Evolutionary conservation across 1,140 invertebrate species (phyloP).

Genomic region (Agrypnia vestita): DNA sequence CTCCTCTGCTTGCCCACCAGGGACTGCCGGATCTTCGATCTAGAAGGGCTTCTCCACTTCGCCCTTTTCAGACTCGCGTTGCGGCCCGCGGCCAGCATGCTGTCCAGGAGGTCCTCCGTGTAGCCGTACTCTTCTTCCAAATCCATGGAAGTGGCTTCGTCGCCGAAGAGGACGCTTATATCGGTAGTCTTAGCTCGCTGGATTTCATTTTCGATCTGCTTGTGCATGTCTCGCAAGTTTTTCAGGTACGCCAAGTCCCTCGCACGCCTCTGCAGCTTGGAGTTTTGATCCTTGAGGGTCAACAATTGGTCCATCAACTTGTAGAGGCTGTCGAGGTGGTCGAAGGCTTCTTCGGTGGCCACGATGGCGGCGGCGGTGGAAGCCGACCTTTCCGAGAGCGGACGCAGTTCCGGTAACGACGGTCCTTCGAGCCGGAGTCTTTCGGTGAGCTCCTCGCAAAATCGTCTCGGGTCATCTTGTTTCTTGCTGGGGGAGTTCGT

Average conservation of each 20-base stretch:
- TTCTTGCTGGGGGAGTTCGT: slow-evolving; percentile 8
- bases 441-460: slow-evolving; percentile 51
- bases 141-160: slow-evolving; percentile 70
- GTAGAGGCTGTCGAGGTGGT: slow-evolving; percentile 85
- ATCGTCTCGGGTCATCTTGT: slow-evolving; percentile 42
- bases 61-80: slow-evolving; percentile 68
- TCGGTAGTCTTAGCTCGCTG: slow-evolving; percentile 65
- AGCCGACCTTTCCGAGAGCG: slow-evolving; percentile 65
- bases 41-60: slow-evolving; percentile 68
- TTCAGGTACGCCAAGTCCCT: slow-evolving; percentile 83
- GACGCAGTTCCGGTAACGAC: slow-evolving; percentile 56
- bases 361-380: slow-evolving; percentile 70
- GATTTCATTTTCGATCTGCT: slow-evolving; percentile 68
- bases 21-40: slow-evolving; percentile 68
- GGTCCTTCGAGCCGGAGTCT: slow-evolving; percentile 47
- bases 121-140: slow-evolving; percentile 74
- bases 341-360: slow-evolving; percentile 76
- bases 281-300: slow-evolving; percentile 81
- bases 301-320: slow-evolving; percentile 84
- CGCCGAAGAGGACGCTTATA: slow-evolving; percentile 66
- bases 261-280: slow-evolving; percentile 78
- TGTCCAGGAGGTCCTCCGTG: slow-evolving; percentile 75
- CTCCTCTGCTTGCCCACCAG: slow-evolving; percentile 70
- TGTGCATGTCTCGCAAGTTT: slow-evolving; percentile 76
- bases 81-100: slow-evolving; percentile 68